Evolutionary conservation across 1,140 invertebrate genomes (phyloP).

Genomic region (Medauroidea extradentata): DNA sequence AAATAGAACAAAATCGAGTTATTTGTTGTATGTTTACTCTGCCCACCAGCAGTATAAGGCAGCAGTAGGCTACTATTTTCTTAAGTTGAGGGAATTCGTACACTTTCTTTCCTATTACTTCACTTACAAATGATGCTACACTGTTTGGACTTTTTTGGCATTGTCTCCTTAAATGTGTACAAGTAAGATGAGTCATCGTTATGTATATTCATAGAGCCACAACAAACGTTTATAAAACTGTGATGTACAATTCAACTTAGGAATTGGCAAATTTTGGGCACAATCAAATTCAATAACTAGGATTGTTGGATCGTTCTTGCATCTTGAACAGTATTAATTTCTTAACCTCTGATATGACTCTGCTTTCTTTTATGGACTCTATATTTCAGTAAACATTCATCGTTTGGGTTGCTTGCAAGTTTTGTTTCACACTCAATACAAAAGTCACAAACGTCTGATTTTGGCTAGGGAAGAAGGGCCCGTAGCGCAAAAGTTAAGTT

Average conservation of each 20-base stretch:
- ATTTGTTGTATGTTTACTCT: no score
- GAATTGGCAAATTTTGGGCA: no score
- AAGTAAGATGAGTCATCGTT: no score
- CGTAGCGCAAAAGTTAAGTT: not conserved
- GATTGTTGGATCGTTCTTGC: no score
- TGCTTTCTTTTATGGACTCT: constrained; percentile 12
- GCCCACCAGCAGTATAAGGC: constrained; percentile 4
- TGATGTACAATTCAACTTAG: no score
- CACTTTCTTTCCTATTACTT: constrained; percentile 1
- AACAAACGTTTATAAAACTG: no score
- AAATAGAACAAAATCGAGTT: no score
- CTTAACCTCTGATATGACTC: constrained; percentile 3
- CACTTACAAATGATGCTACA: constrained; percentile 2
- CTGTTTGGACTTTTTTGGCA: constrained; percentile 1
- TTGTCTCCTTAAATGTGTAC: not conserved
- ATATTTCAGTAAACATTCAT: constrained; percentile 10
- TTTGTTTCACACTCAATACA: constrained; percentile 11
- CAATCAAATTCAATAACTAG: no score
- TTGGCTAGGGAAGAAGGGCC: not conserved
- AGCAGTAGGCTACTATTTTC: constrained; percentile 4
- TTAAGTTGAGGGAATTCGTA: constrained; percentile 1
- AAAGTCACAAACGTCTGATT: constrained; percentile 14
- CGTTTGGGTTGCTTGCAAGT: constrained; percentile 4
- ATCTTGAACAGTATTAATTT: not conserved
- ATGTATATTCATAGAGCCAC: no score